Evolutionary conservation across 2,113 vertebrate genomes (phyloP).

Genomic region (Pitta sordida): DNA sequence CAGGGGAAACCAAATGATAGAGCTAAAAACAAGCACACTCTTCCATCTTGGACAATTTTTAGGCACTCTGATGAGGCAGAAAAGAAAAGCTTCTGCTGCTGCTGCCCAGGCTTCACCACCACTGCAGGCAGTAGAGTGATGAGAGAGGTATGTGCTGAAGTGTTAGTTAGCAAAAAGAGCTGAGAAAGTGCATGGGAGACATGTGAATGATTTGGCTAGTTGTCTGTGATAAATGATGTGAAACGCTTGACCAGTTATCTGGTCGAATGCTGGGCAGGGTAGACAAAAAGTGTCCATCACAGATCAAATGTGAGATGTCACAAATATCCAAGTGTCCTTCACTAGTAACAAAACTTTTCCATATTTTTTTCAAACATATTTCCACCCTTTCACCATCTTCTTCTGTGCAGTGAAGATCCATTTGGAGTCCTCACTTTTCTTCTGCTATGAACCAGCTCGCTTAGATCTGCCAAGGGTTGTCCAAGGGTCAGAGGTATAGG

Average conservation of each 20-base stretch:
- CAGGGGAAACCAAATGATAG: not conserved
- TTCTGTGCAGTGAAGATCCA: not conserved
- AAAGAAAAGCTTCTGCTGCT: not conserved
- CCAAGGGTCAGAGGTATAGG: not conserved
- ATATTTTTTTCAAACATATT: not conserved
- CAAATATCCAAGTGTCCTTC: not conserved
- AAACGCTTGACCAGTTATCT: not conserved
- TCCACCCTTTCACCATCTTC: not conserved
- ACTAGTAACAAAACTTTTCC: not conserved
- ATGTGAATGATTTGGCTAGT: not conserved
- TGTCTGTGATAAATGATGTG: not conserved
- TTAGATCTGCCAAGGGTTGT: not conserved
- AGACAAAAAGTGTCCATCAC: not conserved
- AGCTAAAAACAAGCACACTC: not conserved
- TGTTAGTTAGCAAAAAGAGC: not conserved
- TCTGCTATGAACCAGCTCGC: not conserved
- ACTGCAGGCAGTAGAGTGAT: not conserved
- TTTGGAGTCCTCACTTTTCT: not conserved
- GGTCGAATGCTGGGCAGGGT: not conserved
- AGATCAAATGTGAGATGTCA: not conserved
- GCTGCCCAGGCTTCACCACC: not conserved
- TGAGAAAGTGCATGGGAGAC: not conserved
- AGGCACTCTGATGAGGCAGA: not conserved
- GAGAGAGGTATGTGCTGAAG: not conserved
- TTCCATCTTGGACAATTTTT: not conserved